Base-by-base conservation (phyloP, 2,888 invertebrate genomes). In the Dasypogon diadema region DNA sequence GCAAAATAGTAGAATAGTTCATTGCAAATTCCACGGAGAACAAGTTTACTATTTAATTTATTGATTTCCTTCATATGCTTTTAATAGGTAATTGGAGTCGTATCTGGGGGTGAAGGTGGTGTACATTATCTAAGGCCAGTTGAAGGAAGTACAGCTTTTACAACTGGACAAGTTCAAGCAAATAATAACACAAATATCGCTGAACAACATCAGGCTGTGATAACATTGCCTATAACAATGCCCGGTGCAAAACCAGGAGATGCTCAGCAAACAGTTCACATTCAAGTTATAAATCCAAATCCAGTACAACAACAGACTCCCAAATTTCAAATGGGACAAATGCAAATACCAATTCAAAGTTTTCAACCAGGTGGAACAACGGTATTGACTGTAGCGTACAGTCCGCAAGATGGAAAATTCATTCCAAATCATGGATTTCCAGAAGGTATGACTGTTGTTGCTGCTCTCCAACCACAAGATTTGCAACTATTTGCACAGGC, bases 151-250 rank as follows among this genome's bases (percentile, higher is more conserved):
- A 85, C 76, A 83, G 87, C 80, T 77, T 83, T 79, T 34, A 70
- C 70, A 5, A 80, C 81, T 34, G 80, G 81, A 16, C 81, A 81
- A 77, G 81, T 80, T 58, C 82, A 79, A 76, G 77, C 76, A 77
- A 79, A 77, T 51, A 78, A 74, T 65, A 42, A 77, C 4, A 51
- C 78, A 86, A 12, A 78, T 87, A 72, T 77, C 10, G 22, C 24
- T 26, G 74, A 75, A 12, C 75, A 68, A 58, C 80, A 80, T 34
- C 80, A 92, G 91, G 80, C 92, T 91, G 88, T 93, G 79, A 93
- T 94, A 80, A 91, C 93, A n/a, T 85, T 94, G 83, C 94, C 93
- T 30, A 92, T 93, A 80, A 89, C 92, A 10, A 89, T 93, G 85
- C 92, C 93, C 0, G 93, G 93, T 2, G 87, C 89, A 1, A 93